Base-by-base conservation (phyloP, 2,888 invertebrate species). In the Hyalella azteca region DNA sequence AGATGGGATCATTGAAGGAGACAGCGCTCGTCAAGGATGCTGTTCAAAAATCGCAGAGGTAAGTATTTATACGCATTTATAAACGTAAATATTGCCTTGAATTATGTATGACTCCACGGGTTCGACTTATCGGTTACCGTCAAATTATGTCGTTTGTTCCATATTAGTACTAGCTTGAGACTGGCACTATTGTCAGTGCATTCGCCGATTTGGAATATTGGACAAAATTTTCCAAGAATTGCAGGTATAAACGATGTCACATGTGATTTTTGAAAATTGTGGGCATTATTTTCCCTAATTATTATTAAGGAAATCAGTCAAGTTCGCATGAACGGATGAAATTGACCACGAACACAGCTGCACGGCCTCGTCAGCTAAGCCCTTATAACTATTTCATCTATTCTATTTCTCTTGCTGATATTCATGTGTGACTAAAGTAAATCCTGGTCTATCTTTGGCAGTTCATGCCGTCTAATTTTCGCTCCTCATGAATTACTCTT, bases 1-100 rank as follows among this genome's bases (percentile, higher is more conserved):
- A 66, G 29, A 66, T 66, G 66, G 66, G 66, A 66, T 66, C 66
- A 29, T 66, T 66, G 29, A 66, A 66, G 66, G 66, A 66, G 66
- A 66, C 66, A n/a, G 36, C 36, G n/a, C 66, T 19, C 36, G 66
- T 66, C 19, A 66, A 66, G 66, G 66, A 66, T 32, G 36, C 66
- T 19, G 66, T 66, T 19, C 66, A 66, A 36, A 66, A 66, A 36
- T 66, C 66, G 7, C 66, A 66, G 36, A 66, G 66, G 66, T 66
- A 66, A 66, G 66, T 29, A 54, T 54, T 2, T 54, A 22, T 54
- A 4, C 29, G 22, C 26, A 9, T 29, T 22, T 3, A 22, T 26
- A 29, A 54, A 54, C 9, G 54, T 54, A 11, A 1, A 54, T 26
- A 2, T 54, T n/a, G n/a, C n/a, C n/a, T n/a, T n/a, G n/a, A n/a